Evolutionary conservation across 2,888 invertebrate genomes (phyloP).

Genomic region (Dione vanillae): DNA sequence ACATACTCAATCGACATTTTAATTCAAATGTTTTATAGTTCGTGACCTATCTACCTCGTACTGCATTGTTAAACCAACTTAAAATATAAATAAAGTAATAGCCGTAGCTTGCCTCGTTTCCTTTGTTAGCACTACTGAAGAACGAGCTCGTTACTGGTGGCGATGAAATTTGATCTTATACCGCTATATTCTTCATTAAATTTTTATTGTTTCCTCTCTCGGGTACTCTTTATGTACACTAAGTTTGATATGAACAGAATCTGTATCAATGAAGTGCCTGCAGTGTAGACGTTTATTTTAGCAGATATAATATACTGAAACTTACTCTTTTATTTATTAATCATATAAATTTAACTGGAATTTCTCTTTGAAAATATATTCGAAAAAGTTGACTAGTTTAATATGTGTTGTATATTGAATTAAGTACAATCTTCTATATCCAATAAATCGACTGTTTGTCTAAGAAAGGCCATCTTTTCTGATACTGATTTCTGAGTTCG

Average conservation of each 20-base stretch:
- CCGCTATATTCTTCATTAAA: slow-evolving; percentile 63
- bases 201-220: slow-evolving; percentile 50
- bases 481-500: too few species aligned
- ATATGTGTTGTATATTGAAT: too few species aligned
- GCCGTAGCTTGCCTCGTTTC: slow-evolving; percentile 35
- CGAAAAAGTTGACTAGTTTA: too few species aligned
- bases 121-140: slow-evolving; percentile 50
- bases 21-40: neutral
- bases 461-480: too few species aligned
- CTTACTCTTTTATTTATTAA: neutral
- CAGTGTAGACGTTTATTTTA: neutral
- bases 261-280: slow-evolving; percentile 10
- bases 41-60: neutral
- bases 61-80: slow-evolving; percentile 3
- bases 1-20: too few species aligned
- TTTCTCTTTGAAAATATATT: too few species aligned
- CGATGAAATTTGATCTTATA: slow-evolving; percentile 68
- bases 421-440: too few species aligned
- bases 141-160: slow-evolving; percentile 58
- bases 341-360: too few species aligned
- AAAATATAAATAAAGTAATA: neutral
- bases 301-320: neutral
- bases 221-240: slow-evolving; percentile 48
- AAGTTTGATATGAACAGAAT: slow-evolving; percentile 13
- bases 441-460: too few species aligned